A percentile compares a stretch with the other conserved stretches of the same genome.
These are phyloP conservation scores for Triplophysa bombifrons DNA, from an alignment of 2,797 vertebrate genomes.

Conservation along the genomic window DNA sequence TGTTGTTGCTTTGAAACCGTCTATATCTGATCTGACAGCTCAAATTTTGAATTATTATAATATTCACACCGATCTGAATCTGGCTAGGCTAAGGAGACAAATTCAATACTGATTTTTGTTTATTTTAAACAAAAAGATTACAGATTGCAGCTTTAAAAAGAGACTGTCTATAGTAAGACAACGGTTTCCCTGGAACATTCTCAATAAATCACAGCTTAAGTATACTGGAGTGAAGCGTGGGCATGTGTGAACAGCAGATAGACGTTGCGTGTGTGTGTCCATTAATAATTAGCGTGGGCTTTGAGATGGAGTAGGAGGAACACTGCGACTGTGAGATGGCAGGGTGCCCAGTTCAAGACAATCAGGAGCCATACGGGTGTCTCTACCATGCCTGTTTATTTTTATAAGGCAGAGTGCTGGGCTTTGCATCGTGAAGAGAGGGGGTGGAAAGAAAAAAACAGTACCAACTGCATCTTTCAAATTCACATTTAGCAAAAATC, in stretches of 20 bases:
- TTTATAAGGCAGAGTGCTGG: constrained; percentile 32
- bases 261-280: not conserved
- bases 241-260: not conserved
- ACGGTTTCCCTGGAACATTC: too few relatives aligned
- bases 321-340: constrained; percentile 15
- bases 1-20: too few relatives aligned
- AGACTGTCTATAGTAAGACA: too few relatives aligned
- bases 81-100: too few relatives aligned
- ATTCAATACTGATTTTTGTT: too few relatives aligned
- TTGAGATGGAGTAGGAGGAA: constrained; percentile 35
- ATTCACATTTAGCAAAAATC: not conserved
- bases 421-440: constrained; percentile 30
- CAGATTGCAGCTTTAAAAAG: too few relatives aligned
- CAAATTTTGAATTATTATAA: too few relatives aligned
- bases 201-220: not conserved
- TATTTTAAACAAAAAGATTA: too few relatives aligned
- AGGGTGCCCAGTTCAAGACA: constrained; percentile 34
- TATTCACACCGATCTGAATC: too few relatives aligned
- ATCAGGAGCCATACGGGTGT: constrained; percentile 28
- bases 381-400: constrained; percentile 40
- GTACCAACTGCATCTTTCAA: constrained; percentile 21
- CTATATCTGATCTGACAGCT: too few relatives aligned
- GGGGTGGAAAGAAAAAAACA: constrained; percentile 18
- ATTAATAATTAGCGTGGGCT: constrained; percentile 8
- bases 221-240: not conserved